Conservation (phyloP, 2,888 invertebrate species). For the Rotaria socialis region DNA sequence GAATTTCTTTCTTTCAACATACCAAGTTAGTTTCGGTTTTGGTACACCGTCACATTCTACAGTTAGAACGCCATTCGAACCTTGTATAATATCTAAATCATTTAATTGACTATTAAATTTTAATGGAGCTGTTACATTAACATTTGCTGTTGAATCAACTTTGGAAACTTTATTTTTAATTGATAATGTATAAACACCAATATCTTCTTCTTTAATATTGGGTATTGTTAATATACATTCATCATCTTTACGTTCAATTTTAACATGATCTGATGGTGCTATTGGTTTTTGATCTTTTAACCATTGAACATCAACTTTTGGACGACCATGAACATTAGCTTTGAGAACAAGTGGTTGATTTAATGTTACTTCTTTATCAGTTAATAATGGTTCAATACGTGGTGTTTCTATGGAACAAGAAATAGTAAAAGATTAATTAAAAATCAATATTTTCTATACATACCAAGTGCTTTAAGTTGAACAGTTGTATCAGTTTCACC, state of each 20-base stretch:
- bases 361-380: slow-evolving; percentile 39
- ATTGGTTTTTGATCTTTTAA: slow-evolving; percentile 45
- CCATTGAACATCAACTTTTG: slow-evolving; percentile 41
- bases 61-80: slow-evolving; percentile 1
- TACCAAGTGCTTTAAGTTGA: slow-evolving; percentile 35
- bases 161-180: slow-evolving; percentile 21
- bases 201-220: slow-evolving; percentile 37
- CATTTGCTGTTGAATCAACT: not conserved
- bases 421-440: not conserved
- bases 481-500: slow-evolving; percentile 41
- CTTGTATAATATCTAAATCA: slow-evolving; percentile 30
- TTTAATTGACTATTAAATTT: slow-evolving; percentile 2
- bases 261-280: slow-evolving; percentile 40
- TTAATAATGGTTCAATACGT: slow-evolving; percentile 36
- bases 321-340: slow-evolving; percentile 38
- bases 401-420: slow-evolving; percentile 36
- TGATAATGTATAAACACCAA: slow-evolving; percentile 43
- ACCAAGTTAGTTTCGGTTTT: slow-evolving; percentile 21
- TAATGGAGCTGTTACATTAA: slow-evolving; percentile 14
- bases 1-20: not conserved
- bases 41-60: slow-evolving; percentile 35
- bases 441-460: not conserved
- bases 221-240: slow-evolving; percentile 41
- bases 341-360: slow-evolving; percentile 40
- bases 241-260: slow-evolving; percentile 40